Evolutionary conservation across 2,888 invertebrate species (phyloP).

Genomic region (Tenthredo distinguenda): DNA sequence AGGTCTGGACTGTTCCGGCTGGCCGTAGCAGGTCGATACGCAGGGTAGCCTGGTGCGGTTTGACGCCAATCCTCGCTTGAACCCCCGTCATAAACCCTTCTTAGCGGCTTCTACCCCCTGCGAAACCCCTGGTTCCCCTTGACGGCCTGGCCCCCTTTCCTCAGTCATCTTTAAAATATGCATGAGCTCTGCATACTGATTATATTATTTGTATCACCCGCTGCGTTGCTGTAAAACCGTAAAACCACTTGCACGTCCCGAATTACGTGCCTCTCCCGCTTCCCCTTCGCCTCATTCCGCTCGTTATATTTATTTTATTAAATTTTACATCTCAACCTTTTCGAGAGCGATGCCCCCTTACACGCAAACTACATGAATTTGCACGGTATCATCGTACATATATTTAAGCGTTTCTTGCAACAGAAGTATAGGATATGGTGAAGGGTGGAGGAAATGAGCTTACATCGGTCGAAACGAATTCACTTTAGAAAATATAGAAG

Average conservation of each 20-base stretch:
- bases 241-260: constrained; percentile 52
- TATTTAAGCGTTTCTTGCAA: background rate
- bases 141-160: background rate
- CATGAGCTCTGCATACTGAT: constrained; percentile 77
- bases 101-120: constrained; percentile 71
- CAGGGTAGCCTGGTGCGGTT: constrained; percentile 72
- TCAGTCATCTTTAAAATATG: constrained; percentile 71
- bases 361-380: background rate
- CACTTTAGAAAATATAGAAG: background rate
- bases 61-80: constrained; percentile 77
- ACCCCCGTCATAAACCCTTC: constrained; percentile 78
- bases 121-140: constrained; percentile 51
- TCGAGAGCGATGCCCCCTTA: background rate
- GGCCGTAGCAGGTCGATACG: constrained; percentile 70
- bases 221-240: constrained; percentile 54
- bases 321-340: constrained; percentile 25
- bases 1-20: constrained; percentile 67
- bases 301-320: constrained; percentile 44
- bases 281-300: constrained; percentile 10
- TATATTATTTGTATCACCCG: constrained; percentile 76
- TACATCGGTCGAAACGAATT: background rate
- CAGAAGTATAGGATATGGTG: background rate
- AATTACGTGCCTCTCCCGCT: constrained; percentile 53
- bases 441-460: background rate
- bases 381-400: background rate